Conservation (phyloP, 2,113 vertebrate species). For the Spea multiplicata region DNA sequence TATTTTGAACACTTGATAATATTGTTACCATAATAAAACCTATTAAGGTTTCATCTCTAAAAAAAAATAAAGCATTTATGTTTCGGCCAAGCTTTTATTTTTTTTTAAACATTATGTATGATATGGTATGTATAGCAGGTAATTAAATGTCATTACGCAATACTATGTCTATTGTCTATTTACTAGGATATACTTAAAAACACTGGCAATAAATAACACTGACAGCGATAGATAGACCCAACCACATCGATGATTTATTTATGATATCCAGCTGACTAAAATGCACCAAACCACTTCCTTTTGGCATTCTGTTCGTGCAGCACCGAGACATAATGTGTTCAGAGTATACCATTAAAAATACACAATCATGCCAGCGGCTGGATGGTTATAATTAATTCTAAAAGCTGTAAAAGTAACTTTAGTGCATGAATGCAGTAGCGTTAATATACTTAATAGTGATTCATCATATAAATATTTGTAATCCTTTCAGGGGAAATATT, state of each 20-base stretch:
- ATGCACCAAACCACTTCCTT: neutral
- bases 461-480: too few species aligned
- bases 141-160: too few species aligned
- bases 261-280: neutral
- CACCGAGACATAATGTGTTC: neutral
- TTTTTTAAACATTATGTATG: too few species aligned
- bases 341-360: neutral
- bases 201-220: neutral
- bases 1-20: too few species aligned
- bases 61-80: too few species aligned
- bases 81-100: too few species aligned
- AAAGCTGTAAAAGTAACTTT: neutral
- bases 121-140: too few species aligned
- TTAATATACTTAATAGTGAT: neutral
- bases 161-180: too few species aligned
- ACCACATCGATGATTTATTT: neutral
- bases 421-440: neutral
- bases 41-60: too few species aligned
- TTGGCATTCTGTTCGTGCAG: neutral
- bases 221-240: neutral
- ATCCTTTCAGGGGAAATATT: too few species aligned
- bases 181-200: too few species aligned
- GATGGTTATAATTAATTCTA: neutral
- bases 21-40: too few species aligned
- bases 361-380: neutral